phyloP scores from a whole-genome alignment of 2,113 vertebrate species.

The Tenrec ecaudatus region DNA sequence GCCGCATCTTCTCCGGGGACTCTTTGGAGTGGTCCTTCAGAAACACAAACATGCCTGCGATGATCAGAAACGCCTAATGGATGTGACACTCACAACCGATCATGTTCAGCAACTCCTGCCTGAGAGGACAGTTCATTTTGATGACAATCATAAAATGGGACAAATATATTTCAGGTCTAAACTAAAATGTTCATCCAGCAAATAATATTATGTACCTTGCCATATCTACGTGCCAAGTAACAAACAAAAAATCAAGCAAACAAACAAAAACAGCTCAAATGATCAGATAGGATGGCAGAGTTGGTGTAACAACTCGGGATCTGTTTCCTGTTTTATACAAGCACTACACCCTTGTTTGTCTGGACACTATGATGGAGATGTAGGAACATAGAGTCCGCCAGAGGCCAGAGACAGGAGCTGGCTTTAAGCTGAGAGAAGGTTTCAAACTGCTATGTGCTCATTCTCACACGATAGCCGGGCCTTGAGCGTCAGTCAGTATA shows the following conservation, averaged over 20 bases:
- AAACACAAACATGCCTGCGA: background rate
- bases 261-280: background rate
- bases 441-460: background rate
- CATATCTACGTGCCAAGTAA: background rate
- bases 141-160: background rate
- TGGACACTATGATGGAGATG: background rate
- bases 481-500: accelerated
- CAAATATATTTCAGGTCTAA: background rate
- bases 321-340: background rate
- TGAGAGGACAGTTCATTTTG: background rate
- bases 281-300: background rate
- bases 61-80: background rate
- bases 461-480: background rate
- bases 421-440: background rate
- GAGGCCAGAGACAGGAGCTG: accelerated
- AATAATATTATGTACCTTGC: background rate
- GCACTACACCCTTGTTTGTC: background rate
- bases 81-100: background rate
- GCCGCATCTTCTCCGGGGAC: background rate
- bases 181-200: background rate
- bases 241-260: background rate
- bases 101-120: background rate
- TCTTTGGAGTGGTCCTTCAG: background rate
- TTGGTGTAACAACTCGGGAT: background rate
- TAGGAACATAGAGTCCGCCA: background rate